Evolutionary conservation across 2,797 vertebrate genomes (phyloP).

Genomic region (Calcarius lapponicus): DNA sequence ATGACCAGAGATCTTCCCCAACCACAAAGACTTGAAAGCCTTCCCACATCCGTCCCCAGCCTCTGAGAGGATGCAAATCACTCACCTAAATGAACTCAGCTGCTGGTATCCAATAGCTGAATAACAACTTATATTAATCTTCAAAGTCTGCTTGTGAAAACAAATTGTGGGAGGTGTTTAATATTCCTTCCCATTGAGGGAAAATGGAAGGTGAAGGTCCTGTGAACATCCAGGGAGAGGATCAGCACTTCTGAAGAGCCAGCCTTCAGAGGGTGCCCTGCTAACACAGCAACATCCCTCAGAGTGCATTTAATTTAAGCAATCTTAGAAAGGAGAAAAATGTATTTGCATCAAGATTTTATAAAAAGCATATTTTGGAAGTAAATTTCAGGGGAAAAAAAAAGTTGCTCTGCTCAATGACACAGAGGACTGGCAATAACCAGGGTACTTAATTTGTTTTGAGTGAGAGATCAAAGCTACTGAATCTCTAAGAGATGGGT

Average conservation of each 20-base stretch:
- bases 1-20: not conserved
- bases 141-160: not conserved
- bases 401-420: not conserved
- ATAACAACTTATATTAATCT: not conserved
- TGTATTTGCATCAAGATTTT: not conserved
- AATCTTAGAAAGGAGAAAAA: not conserved
- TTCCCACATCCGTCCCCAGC: not conserved
- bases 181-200: not conserved
- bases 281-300: not conserved
- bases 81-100: not conserved
- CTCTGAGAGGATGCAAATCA: constrained; percentile 3
- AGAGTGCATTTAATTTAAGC: not conserved
- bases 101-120: not conserved
- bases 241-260: not conserved
- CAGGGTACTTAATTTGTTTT: not conserved
- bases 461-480: constrained; percentile 23
- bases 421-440: not conserved
- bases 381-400: not conserved
- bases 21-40: not conserved
- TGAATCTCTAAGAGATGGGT: not conserved
- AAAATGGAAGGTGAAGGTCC: not conserved
- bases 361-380: not conserved
- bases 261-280: not conserved
- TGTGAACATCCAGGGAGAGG: not conserved
- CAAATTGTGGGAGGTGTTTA: not conserved